Evolutionary conservation across 2,113 vertebrate species (phyloP), one percentile per base, ranked within the genome.

Genomic region (Pavo muticus): DNA sequence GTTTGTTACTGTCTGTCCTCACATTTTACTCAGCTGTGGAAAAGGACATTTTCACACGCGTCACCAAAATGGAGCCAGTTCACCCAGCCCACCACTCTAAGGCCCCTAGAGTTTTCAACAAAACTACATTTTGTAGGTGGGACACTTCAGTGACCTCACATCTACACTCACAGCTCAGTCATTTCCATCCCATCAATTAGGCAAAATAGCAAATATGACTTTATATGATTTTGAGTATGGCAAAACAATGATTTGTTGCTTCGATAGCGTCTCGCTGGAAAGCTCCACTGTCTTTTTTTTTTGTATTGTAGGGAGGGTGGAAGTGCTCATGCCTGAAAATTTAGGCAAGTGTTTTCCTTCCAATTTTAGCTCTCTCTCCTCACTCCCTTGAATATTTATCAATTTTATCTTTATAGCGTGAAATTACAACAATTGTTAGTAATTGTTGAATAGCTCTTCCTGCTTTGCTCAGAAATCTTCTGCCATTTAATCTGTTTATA

Each of bases 341-440:
- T 27, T 59, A 77, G 60, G 73, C 29, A 89, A 88, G 56, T 8
- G 9, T 57, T 91, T 94, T 94, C 8, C 47, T 93, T 91, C 52
- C 45, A 60, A 5, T 75, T 91, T 91, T 91, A 91, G 23, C 16
- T 57, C 23, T 93, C 40, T 57, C 13, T 85, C 25, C 35, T 63
- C 81, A 78, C 12, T 57, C 29, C 32, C 15, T 37, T 60, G 45
- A 88, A 35, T 74, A 70, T 80, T 95, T 83, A 86, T 86, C 23
- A 52, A 45, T n/a, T 88, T 35, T 91, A n/a, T 74, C 42, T 90
- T 68, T 80, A 39, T 54, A 47, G 30, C 47, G 84, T 90, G 59
- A 86, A 94, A 94, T 88, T 81, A 54, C 40, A 73, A 52, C 57
- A 78, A 29, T 42, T 91, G 30, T 95, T 29, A 87, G 59, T 32